Evolutionary conservation across 1,140 invertebrate genomes (phyloP), one percentile per base, ranked within the genome.

Genomic region (Bombus superbus): DNA sequence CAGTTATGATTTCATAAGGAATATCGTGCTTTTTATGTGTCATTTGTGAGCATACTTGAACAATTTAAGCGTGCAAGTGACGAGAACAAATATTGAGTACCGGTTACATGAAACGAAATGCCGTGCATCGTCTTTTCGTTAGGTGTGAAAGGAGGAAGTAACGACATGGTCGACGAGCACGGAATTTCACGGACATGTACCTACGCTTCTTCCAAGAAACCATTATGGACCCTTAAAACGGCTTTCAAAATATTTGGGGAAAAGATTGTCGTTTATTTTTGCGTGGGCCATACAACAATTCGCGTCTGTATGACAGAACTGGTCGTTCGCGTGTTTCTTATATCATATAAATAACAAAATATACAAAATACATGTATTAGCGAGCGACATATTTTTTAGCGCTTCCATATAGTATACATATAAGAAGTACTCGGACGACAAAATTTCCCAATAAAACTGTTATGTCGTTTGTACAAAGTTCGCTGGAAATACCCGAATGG

Each of bases 91-190:
- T 90, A 90, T 90, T 90, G 88, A 80, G 78, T 22, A 86, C 72
- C 68, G 79, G 77, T 86, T 88, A 90, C 89, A 81, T 89, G 88
- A 87, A 87, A 87, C 87, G 83, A 86, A 90, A 90, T 90, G 76
- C 86, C 81, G 81, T 85, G 82, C 85, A 86, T 62, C 82, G 80
- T 76, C 68, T 85, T 80, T 79, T 90, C 82, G 85, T 91, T 82
- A 88, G 85, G 87, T 90, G 89, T 82, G 90, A 91, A 91, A 77
- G 87, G 81, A 90, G 89, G 89, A 90, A 90, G 86, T 88, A 88
- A 89, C 86, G 89, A 90, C 78, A 86, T 83, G 89, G 89, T 84
- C 88, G 71, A 68, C 86, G 89, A 68, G 40, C 87, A 91, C 68
- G 84, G 85, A 81, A 90, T 85, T 90, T 90, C 85, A 88, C 73